Evolutionary conservation across 2,888 invertebrate species (phyloP).

Genomic region (Notocelia uddmanniana): DNA sequence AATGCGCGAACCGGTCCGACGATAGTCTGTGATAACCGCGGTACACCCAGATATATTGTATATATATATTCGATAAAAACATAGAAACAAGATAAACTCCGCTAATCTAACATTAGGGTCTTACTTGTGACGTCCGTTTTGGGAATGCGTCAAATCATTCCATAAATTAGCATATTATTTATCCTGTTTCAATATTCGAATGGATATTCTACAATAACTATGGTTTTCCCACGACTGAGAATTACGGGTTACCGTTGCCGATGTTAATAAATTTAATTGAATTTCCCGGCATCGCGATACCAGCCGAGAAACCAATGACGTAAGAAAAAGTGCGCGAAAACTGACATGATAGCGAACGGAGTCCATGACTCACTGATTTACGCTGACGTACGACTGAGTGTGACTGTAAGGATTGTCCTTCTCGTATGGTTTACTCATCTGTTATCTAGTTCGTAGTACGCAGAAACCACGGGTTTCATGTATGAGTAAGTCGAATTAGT

Average conservation of each 20-base stretch:
- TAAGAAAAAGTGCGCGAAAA: constrained; percentile 81
- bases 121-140: constrained; percentile 1
- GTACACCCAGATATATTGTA: constrained; percentile 55
- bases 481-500: constrained; percentile 37
- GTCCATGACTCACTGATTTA: constrained; percentile 72
- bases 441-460: constrained; percentile 33
- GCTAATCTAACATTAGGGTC: constrained; percentile 20
- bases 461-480: constrained; percentile 20
- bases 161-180: background rate
- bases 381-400: constrained; percentile 31
- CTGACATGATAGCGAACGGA: constrained; percentile 58
- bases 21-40: constrained; percentile 65
- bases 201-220: background rate
- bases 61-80: constrained; percentile 17
- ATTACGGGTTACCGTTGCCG: constrained; percentile 51
- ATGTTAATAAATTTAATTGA: constrained; percentile 50
- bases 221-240: constrained; percentile 50
- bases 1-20: constrained; percentile 72
- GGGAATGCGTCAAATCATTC: background rate
- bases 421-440: constrained; percentile 40
- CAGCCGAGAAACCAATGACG: constrained; percentile 65
- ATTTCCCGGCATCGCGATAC: constrained; percentile 55
- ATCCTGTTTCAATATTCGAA: background rate
- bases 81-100: constrained; percentile 28
- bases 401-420: constrained; percentile 38